Evolutionary conservation across 2,888 invertebrate genomes (phyloP).

Genomic region (Girardia tigrina): DNA sequence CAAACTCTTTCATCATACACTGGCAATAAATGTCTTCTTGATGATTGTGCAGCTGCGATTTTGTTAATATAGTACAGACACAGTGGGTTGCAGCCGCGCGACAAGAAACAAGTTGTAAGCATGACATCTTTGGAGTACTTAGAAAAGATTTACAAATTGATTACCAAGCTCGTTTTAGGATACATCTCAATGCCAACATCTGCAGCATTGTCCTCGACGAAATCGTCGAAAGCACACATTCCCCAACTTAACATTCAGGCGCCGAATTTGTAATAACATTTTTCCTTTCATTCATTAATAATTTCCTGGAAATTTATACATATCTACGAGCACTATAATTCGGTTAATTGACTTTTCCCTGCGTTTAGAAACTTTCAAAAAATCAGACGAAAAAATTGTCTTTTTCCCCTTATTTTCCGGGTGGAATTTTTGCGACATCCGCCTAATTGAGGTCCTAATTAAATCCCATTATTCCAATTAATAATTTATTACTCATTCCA

Average conservation of each 20-base stretch:
- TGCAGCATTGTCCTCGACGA: not conserved
- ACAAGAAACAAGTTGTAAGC: not conserved
- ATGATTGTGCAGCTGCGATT: not conserved
- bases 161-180: not conserved
- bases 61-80: not conserved
- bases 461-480: not conserved
- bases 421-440: not conserved
- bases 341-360: not conserved
- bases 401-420: not conserved
- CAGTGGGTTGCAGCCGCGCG: not conserved
- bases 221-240: not conserved
- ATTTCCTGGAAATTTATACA: not conserved
- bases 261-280: not conserved
- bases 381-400: too few species aligned
- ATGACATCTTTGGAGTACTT: not conserved
- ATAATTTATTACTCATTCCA: not conserved
- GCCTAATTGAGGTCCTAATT: too few species aligned
- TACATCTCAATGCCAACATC: not conserved
- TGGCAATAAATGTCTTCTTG: not conserved
- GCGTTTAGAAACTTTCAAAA: not conserved
- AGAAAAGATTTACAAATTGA: not conserved
- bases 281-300: not conserved
- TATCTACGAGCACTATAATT: too few species aligned
- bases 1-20: not conserved
- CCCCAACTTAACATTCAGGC: not conserved